Percentiles rank a stretch among this genome's conserved stretches.
Conservation (phyloP, 92 coral and sea anemone genomes). For the Micromussa lordhowensis region DNA sequence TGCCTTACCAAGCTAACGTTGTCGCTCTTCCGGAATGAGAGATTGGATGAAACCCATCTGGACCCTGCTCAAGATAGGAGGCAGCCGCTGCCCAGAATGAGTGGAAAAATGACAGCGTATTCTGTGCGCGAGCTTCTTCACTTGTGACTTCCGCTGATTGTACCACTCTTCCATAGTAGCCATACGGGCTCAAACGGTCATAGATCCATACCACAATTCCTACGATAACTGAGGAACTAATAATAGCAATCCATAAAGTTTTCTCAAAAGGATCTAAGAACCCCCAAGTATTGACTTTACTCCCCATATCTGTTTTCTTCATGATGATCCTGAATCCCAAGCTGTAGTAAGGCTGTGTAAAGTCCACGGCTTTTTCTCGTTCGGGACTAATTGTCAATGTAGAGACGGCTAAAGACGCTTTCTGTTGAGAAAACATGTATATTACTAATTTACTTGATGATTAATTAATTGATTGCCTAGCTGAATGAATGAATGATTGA, state of each 20-base stretch:
- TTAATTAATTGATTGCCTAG: too few relatives aligned
- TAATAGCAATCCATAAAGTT: slow-evolving; percentile 82
- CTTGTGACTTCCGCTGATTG: slow-evolving; percentile 74
- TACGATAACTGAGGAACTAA: slow-evolving; percentile 68
- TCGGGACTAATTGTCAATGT: slow-evolving; percentile 85
- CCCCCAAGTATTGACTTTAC: slow-evolving; percentile 80
- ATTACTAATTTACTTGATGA: not conserved
- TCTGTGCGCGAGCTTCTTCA: slow-evolving; percentile 66
- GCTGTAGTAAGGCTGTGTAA: slow-evolving; percentile 86
- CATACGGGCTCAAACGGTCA: slow-evolving; percentile 85
- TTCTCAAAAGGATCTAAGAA: slow-evolving; percentile 86
- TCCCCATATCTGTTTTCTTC: slow-evolving; percentile 71
- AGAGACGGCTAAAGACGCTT: slow-evolving; percentile 79
- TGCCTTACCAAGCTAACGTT: slow-evolving; percentile 76
- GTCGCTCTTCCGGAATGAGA: slow-evolving; percentile 84
- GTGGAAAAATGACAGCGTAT: slow-evolving; percentile 75
- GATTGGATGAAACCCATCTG: slow-evolving; percentile 80
- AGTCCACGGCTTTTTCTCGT: slow-evolving; percentile 82
- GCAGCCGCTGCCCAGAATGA: slow-evolving; percentile 91
- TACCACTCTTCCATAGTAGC: slow-evolving; percentile 81
- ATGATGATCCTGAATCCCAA: slow-evolving; percentile 81
- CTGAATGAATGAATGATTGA: too few relatives aligned
- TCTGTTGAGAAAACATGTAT: slow-evolving; percentile 29
- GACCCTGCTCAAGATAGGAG: slow-evolving; percentile 85
- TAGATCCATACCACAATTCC: slow-evolving; percentile 73